Evolutionary conservation across 2,888 invertebrate species (phyloP), one percentile per base, ranked within the genome.

Genomic region (Thereva unica): DNA sequence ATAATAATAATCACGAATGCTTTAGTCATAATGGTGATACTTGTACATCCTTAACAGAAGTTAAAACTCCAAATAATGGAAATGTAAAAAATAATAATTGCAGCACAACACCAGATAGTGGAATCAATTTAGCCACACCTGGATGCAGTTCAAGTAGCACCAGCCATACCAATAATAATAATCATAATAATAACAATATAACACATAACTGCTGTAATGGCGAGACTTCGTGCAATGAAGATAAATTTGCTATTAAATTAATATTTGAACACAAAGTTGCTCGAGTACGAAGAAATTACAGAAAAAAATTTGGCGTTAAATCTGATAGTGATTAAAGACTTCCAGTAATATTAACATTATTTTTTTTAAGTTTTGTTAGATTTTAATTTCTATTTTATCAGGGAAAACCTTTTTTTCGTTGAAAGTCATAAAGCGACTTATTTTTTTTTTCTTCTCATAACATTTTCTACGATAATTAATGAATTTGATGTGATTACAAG

Each of bases 221-320:
- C 5, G 67, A 67, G 12, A 10, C 38, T 8, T 38, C 69, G 3
- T 38, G 64, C n/a, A 70, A 69, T 56, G 70, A 66, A 65, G 72
- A 72, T 50, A 71, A 72, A 53, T 69, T 71, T 10, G 69, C 73
- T 4, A 71, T 73, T 34, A 75, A 73, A 70, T 65, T 75, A 23
- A 23, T 23, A 64, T 75, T 75, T 69, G 74, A 76, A 54, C 87
- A 86, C 69, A 83, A 87, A 49, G 83, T 86, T 45, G 86, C 86
- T 75, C 85, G 86, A 72, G 85, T 86, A 1, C 82, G 87, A 5
- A 81, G 87, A 67, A 87, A 87, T 76, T 85, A 87, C 76, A 83
- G 87, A 73, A 86, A 83, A 76, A 86, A 86, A 73, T 84, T 87
- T 77, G 80, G 76, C 40, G 75, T 76, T 67, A 87, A 87, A 70